phyloP scores from a whole-genome alignment of 2,888 invertebrate species.

The Drosophila sordidula region DNA sequence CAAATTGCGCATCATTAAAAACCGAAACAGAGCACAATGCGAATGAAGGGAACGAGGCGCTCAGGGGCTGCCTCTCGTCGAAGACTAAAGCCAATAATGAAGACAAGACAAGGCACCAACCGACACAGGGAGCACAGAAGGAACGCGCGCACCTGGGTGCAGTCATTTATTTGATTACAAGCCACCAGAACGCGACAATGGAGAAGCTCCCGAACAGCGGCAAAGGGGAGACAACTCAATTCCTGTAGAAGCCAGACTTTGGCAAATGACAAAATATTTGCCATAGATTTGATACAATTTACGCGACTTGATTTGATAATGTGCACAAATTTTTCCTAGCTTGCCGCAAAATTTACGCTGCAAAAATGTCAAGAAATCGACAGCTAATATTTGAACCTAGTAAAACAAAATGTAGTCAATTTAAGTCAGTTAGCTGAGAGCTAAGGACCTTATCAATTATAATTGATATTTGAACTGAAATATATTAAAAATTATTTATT shows the following conservation, averaged over 20 bases:
- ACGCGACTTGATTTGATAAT: conserved; percentile 52
- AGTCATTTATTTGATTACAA: conserved; percentile 77
- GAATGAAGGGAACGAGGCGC: neutral
- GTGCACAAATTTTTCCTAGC: conserved; percentile 6
- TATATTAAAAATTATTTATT: too few species aligned
- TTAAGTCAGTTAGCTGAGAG: too few species aligned
- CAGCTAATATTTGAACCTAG: too few species aligned
- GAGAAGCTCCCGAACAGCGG: conserved; percentile 31
- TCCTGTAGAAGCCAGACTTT: conserved; percentile 19
- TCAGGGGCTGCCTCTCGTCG: neutral
- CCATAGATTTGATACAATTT: conserved; percentile 46
- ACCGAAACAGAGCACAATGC: conserved; percentile 23
- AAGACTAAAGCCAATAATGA: conserved; percentile 63
- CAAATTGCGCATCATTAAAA: conserved; percentile 81
- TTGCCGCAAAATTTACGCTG: conserved; percentile 4
- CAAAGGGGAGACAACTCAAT: conserved; percentile 23
- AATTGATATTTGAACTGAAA: too few species aligned
- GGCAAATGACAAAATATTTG: conserved; percentile 50
- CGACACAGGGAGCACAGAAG: conserved; percentile 15
- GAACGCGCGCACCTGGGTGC: conserved; percentile 59
- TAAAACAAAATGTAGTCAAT: too few species aligned
- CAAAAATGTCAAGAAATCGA: neutral
- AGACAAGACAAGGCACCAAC: conserved; percentile 42
- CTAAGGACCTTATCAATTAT: too few species aligned
- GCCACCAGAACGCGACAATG: conserved; percentile 55